These are phyloP conservation scores for Formica aserva DNA, from an alignment of 2,888 invertebrate species.

Conservation along the genomic window DNA sequence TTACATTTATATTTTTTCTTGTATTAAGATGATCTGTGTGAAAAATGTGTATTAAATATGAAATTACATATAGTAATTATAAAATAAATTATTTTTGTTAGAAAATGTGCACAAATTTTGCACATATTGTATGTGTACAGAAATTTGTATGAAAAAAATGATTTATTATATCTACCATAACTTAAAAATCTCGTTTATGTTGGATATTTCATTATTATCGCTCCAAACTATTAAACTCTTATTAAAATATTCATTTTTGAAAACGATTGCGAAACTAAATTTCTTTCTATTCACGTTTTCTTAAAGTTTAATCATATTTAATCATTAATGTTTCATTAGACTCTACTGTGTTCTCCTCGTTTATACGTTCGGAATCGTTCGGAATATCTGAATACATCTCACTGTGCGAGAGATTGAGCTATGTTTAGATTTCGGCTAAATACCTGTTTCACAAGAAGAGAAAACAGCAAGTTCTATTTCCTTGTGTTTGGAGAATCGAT, in stretches of 20 bases:
- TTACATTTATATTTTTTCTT: background rate
- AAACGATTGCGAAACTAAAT: background rate
- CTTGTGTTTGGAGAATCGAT: conserved; percentile 9
- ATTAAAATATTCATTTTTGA: background rate
- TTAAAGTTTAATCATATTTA: background rate
- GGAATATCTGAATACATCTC: background rate
- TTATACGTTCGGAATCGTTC: background rate
- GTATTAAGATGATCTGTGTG: background rate
- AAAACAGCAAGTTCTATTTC: background rate
- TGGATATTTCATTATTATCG: background rate
- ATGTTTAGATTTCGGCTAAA: conserved; percentile 29
- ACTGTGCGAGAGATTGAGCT: conserved; percentile 2
- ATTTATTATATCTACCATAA: background rate
- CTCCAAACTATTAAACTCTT: background rate
- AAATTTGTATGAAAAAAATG: background rate
- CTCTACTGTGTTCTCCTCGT: background rate
- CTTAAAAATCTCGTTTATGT: background rate
- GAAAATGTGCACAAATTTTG: background rate
- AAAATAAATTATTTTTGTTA: background rate
- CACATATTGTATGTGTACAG: background rate
- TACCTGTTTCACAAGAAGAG: background rate
- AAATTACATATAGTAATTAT: background rate
- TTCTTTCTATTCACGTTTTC: too few species aligned
- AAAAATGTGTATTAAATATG: background rate
- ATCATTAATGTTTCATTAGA: background rate